phyloP scores from a whole-genome alignment of 1,140 invertebrate species.

The Campoletis sonorensis region DNA sequence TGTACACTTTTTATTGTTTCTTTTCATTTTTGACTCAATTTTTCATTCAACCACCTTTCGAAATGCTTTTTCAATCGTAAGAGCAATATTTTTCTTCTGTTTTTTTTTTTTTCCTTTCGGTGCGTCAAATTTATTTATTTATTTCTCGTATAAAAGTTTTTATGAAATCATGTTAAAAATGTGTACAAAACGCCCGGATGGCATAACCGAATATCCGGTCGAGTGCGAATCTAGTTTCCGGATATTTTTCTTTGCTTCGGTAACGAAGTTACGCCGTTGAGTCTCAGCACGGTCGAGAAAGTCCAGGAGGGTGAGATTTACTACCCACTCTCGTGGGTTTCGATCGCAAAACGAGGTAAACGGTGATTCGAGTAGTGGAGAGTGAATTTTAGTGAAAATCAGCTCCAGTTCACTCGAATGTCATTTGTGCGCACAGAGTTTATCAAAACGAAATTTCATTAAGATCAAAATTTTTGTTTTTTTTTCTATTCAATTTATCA shows the following conservation, averaged over 20 bases:
- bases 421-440: neutral
- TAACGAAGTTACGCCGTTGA: constrained; percentile 22
- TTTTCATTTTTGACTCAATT: too few relatives aligned
- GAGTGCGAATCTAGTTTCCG: constrained; percentile 48
- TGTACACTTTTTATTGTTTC: too few relatives aligned
- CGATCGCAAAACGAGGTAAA: neutral
- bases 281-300: neutral
- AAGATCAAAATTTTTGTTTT: neutral
- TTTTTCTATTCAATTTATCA: neutral
- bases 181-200: constrained; percentile 16
- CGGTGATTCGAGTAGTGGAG: neutral
- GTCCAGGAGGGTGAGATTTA: neutral
- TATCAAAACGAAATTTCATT: neutral
- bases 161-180: neutral
- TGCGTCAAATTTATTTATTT: neutral
- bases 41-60: too few relatives aligned
- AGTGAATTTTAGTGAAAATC: neutral
- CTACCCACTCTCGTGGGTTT: neutral
- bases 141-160: neutral
- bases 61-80: too few relatives aligned
- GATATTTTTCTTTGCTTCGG: constrained; percentile 48
- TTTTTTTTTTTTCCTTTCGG: neutral
- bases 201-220: constrained; percentile 59
- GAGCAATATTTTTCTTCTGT: neutral
- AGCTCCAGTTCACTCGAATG: neutral